Conservation (phyloP, 2,797 vertebrate genomes). For the Oceanodroma leucorhoa region DNA sequence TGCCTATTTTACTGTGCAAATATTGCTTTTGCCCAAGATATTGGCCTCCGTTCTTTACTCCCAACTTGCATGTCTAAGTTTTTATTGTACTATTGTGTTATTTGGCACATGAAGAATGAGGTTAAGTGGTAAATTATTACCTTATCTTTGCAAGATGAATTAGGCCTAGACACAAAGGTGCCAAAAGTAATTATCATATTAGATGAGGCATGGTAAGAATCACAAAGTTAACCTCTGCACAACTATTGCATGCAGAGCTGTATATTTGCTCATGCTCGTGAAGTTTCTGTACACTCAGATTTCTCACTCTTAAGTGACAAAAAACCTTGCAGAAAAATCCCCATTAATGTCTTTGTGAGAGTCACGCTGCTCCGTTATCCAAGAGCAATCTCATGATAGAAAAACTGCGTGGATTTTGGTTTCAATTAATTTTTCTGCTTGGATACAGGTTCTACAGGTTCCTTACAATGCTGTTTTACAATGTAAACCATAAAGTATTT, state of each 20-base stretch:
- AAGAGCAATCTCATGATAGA: fast-evolving
- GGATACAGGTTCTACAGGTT: neutral
- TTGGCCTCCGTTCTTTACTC: conserved; percentile 23
- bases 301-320: neutral
- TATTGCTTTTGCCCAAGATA: neutral
- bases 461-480: neutral
- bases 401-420: fast-evolving
- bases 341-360: neutral
- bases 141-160: conserved; percentile 9
- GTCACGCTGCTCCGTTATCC: neutral
- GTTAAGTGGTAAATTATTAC: neutral
- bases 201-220: neutral
- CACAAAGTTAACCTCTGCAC: neutral
- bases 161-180: conserved; percentile 4
- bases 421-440: neutral
- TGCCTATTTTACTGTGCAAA: neutral
- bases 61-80: conserved; percentile 8
- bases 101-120: neutral
- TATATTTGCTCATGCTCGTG: neutral
- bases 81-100: neutral
- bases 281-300: neutral
- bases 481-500: neutral
- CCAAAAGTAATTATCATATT: neutral
- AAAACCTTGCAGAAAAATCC: neutral
- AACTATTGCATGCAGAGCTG: fast-evolving